Evolutionary conservation across 2,888 invertebrate species (phyloP).

Genomic region (Gisinianus flammeolus): DNA sequence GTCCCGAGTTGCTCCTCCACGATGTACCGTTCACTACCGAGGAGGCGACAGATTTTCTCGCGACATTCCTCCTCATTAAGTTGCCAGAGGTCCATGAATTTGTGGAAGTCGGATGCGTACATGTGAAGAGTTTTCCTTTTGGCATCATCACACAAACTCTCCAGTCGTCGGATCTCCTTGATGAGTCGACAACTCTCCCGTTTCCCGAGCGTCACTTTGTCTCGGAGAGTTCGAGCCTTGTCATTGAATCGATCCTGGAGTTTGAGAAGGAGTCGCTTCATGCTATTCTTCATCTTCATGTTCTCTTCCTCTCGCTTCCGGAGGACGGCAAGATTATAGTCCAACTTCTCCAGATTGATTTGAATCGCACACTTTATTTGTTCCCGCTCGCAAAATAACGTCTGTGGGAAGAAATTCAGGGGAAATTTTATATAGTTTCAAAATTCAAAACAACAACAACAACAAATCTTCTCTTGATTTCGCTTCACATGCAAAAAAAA

Average conservation of each 20-base stretch:
- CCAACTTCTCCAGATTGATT: conserved; percentile 86
- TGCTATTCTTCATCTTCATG: conserved; percentile 69
- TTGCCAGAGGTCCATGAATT: conserved; percentile 55
- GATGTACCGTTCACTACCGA: conserved; percentile 52
- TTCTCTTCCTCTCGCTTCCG: conserved; percentile 89
- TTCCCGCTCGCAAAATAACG: conserved; percentile 78
- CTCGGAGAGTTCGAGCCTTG: conserved; percentile 33
- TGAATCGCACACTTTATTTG: conserved; percentile 78
- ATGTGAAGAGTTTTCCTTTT: conserved; percentile 48
- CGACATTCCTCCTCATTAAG: conserved; percentile 50
- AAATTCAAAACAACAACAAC: too few relatives aligned
- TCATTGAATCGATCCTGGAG: conserved; percentile 49
- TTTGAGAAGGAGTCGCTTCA: conserved; percentile 53
- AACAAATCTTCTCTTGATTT: too few relatives aligned
- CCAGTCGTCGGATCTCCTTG: conserved; percentile 49
- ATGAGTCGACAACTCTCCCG: conserved; percentile 43
- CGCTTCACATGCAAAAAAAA: too few relatives aligned
- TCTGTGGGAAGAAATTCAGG: conserved; percentile 65
- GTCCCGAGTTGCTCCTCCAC: conserved; percentile 53
- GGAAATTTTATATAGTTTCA: too few relatives aligned
- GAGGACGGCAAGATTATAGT: conserved; percentile 86
- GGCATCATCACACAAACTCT: conserved; percentile 37
- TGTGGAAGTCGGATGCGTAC: conserved; percentile 46
- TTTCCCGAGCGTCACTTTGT: conserved; percentile 43
- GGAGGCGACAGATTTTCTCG: conserved; percentile 46